These are phyloP conservation scores for Drosophila teissieri DNA, from an alignment of 1,140 invertebrate species.

Conservation along the genomic window DNA sequence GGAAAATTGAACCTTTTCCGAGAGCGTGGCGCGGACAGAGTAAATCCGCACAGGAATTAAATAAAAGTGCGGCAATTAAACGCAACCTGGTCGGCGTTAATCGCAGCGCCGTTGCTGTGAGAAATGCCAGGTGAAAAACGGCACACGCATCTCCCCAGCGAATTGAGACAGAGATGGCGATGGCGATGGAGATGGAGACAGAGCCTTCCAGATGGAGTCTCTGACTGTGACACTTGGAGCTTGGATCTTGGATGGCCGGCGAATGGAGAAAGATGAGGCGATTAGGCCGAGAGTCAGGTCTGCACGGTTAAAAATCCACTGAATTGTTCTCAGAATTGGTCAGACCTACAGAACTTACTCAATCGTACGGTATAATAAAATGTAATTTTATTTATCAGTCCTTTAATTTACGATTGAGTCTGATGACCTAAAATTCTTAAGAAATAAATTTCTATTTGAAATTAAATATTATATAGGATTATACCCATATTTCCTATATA, in stretches of 20 bases:
- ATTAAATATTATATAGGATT: no score
- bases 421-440: no score
- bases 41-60: slow-evolving; percentile 61
- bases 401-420: no score
- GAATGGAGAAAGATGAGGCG: slow-evolving; percentile 63
- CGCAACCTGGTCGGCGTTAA: slow-evolving; percentile 66
- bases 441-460: no score
- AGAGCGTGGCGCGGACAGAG: slow-evolving; percentile 27
- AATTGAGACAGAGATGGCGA: slow-evolving; percentile 16
- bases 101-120: slow-evolving; percentile 41
- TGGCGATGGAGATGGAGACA: slow-evolving; percentile 17
- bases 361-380: no score
- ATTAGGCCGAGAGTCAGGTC: slow-evolving; percentile 52
- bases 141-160: slow-evolving; percentile 47
- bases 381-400: no score
- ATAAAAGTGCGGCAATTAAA: slow-evolving; percentile 80
- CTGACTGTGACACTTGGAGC: slow-evolving; percentile 41
- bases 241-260: slow-evolving; percentile 34
- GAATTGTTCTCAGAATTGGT: background rate
- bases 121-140: slow-evolving; percentile 43
- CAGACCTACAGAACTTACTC: background rate
- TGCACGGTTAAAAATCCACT: slow-evolving; percentile 10
- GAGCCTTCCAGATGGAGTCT: slow-evolving; percentile 14
- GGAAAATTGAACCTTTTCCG: slow-evolving; percentile 48
- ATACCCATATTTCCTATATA: no score